phyloP scores from a whole-genome alignment of 2,113 vertebrate genomes.

The Orthonyx spaldingii region DNA sequence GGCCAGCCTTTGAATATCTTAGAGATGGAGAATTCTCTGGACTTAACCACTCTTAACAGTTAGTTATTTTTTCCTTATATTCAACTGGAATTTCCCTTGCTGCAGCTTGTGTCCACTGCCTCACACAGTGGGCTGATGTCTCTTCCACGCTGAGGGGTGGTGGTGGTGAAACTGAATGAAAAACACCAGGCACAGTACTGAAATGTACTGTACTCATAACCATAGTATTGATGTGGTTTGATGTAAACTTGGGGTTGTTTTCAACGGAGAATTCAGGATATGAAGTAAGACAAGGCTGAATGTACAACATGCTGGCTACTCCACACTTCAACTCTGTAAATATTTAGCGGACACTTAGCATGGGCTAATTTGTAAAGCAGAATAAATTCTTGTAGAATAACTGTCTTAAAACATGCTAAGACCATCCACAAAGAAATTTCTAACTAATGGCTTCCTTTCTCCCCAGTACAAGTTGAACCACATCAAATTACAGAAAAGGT shows the following conservation, averaged over 20 bases:
- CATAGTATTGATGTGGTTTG: background rate
- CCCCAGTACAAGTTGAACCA: background rate
- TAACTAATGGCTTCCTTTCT: background rate
- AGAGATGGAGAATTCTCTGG: background rate
- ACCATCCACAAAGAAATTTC: background rate
- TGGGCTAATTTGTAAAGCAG: background rate
- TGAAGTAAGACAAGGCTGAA: background rate
- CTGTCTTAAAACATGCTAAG: background rate
- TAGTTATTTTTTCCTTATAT: background rate
- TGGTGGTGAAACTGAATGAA: background rate
- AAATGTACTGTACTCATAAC: background rate
- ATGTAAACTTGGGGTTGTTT: background rate
- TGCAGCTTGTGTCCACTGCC: background rate
- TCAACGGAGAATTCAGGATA: background rate
- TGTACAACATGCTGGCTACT: background rate
- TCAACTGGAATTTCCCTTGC: background rate
- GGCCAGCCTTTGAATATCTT: background rate
- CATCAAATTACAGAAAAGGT: background rate
- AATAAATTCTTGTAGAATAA: background rate
- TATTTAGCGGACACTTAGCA: background rate
- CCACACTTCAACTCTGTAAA: background rate
- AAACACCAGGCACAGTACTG: background rate
- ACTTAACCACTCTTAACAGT: background rate
- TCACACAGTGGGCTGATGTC: background rate
- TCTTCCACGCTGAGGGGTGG: background rate